phyloP scores from a whole-genome alignment of 2,797 vertebrate species.

The Sebastolobus alascanus region DNA sequence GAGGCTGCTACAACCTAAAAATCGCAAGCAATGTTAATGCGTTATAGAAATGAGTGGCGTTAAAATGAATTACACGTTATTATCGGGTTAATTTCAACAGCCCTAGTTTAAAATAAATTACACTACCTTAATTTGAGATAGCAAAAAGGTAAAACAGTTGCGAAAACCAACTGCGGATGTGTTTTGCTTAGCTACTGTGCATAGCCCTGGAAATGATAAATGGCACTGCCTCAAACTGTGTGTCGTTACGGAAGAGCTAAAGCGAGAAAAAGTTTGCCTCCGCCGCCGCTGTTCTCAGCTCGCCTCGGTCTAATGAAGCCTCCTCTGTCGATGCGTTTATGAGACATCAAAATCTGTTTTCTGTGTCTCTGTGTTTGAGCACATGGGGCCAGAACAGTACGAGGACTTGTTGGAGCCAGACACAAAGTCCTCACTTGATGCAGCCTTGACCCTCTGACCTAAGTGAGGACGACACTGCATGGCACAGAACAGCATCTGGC shows the following conservation, averaged over 20 bases:
- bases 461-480: constrained; percentile 41
- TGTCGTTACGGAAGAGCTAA: constrained; percentile 26
- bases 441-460: constrained; percentile 50
- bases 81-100: too few relatives aligned
- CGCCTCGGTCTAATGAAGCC: constrained; percentile 7
- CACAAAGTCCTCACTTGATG: constrained; percentile 63
- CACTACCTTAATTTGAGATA: background rate
- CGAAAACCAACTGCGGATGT: constrained; percentile 1
- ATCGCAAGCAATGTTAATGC: rapidly evolving
- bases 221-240: constrained; percentile 6
- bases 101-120: background rate
- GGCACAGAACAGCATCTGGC: constrained; percentile 46
- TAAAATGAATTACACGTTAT: too few relatives aligned
- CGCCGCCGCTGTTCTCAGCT: constrained; percentile 20
- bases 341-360: constrained; percentile 10
- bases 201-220: constrained; percentile 2
- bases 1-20: too few relatives aligned
- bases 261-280: background rate
- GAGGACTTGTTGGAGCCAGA: constrained; percentile 40
- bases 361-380: constrained; percentile 2
- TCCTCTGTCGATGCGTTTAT: background rate
- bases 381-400: constrained; percentile 28
- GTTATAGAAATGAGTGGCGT: too few relatives aligned
- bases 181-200: constrained; percentile 14
- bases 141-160: background rate